Base-by-base conservation (phyloP, 2,113 vertebrate genomes). In the Leptobrachium leishanense region DNA sequence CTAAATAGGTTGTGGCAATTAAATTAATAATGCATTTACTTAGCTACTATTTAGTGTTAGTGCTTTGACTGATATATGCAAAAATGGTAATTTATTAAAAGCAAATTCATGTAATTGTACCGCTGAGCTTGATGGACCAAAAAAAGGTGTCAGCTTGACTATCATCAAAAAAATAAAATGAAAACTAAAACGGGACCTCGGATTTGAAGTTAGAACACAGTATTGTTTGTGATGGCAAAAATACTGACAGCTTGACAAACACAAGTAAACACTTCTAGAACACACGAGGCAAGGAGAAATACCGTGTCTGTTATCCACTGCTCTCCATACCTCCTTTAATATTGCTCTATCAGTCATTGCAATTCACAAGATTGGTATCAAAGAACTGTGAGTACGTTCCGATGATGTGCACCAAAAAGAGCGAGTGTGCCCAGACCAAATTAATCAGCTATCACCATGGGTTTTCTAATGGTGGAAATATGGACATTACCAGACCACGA, bases 61-160 rank as follows among this genome's bases (percentile, higher is more conserved):
- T 94, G 91, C 92, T 96, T 96, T 98, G 95, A 98, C 92, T 97
- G 95, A 97, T 96, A 93, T 94, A 95, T 96, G 93, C 94, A 95
- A 96, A 95, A 95, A 96, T 96, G 93, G 92, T 96, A 96, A 95
- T 96, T 96, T 96, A 96, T 98, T 96, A 94, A 96, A 96, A 96
- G 91, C 95, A 94, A 95, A 96, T 97, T 96, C 92, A 93, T 95
- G 90, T 97, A 94, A 95, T 95, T 96, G 90, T 92, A 93, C 90
- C 91, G 84, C 90, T 84, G 95, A 93, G 90, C 94, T 96, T 95
- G 95, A 97, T 96, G 93, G 94, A 95, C 91, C 93, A 96, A 93
- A 96, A 95, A 92, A 94, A 94, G 91, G 95, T 97, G 94, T 96
- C 94, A 95, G 93, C 88, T 88, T 94, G 90, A 92, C 92, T 96